These are phyloP conservation scores for Menura novaehollandiae DNA, from an alignment of 2,113 vertebrate species.

Conservation along the genomic window DNA sequence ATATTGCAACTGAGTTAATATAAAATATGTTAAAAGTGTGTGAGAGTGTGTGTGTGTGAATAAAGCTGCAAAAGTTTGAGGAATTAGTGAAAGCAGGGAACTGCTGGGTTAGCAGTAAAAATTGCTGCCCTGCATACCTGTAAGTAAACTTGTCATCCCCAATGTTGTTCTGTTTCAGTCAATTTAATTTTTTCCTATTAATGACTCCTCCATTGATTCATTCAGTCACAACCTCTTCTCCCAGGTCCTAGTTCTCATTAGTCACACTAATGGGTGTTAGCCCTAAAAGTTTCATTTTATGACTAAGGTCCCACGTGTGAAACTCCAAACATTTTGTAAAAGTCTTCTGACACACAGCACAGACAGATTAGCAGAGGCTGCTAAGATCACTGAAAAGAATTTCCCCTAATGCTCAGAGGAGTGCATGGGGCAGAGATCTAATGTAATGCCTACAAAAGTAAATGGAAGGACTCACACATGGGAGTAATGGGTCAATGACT, in stretches of 20 bases:
- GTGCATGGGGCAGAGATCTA: not conserved
- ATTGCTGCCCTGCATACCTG: not conserved
- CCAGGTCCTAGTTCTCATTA: conserved; percentile 8
- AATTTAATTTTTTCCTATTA: conserved; percentile 40
- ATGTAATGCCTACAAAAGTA: not conserved
- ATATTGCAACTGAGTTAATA: not conserved
- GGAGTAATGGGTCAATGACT: not conserved
- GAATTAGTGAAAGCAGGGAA: not conserved
- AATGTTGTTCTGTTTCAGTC: not conserved
- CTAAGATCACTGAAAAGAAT: not conserved
- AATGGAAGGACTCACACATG: not conserved
- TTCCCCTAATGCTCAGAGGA: not conserved
- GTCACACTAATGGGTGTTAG: conserved; percentile 13
- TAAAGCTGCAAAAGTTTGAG: not conserved
- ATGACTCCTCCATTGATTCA: not conserved
- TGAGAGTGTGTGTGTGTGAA: not conserved
- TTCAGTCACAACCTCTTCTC: not conserved
- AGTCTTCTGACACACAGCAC: not conserved
- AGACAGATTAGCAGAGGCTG: not conserved
- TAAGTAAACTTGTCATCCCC: conserved; percentile 31
- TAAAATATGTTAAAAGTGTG: not conserved
- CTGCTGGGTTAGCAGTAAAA: not conserved
- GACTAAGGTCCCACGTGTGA: not conserved
- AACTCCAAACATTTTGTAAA: not conserved
- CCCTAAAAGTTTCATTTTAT: conserved; percentile 7